Conservation (phyloP, 2,888 invertebrate species). For the Julus scandinavius region DNA sequence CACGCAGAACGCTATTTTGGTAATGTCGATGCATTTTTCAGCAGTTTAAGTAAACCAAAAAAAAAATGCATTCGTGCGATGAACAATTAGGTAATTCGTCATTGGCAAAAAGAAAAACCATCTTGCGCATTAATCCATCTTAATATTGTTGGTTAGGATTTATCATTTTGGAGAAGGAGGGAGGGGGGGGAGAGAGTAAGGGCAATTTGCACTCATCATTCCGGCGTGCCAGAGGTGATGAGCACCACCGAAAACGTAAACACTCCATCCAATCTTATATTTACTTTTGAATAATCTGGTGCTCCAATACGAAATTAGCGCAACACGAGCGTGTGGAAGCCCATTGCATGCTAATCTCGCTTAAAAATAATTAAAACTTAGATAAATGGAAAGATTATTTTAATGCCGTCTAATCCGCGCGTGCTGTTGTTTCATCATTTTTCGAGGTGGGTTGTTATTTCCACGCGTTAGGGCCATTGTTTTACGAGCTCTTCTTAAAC, state of each 20-base stretch:
- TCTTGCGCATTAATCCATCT: neutral
- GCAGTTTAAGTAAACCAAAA: neutral
- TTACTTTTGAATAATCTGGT: no score
- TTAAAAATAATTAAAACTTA: neutral
- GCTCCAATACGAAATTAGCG: neutral
- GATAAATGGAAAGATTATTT: slow-evolving; percentile 18
- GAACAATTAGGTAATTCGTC: neutral
- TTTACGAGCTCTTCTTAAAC: neutral
- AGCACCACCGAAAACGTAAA: neutral
- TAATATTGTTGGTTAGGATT: neutral
- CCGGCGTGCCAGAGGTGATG: neutral
- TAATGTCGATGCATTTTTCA: neutral
- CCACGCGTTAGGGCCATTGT: neutral
- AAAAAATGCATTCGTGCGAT: neutral
- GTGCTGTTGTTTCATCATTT: slow-evolving; percentile 4
- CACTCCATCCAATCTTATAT: neutral
- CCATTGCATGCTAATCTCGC: neutral
- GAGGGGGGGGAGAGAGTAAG: no score
- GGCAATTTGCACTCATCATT: neutral
- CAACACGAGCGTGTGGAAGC: neutral
- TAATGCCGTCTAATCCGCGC: neutral
- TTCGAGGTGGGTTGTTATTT: neutral
- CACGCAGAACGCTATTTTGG: neutral
- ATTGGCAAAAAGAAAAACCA: neutral
- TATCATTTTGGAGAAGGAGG: neutral